A percentile compares a stretch with the other conserved stretches of the same genome.
Conservation (phyloP, 2,797 vertebrate genomes). For the Pseudochirops cupreus region DNA sequence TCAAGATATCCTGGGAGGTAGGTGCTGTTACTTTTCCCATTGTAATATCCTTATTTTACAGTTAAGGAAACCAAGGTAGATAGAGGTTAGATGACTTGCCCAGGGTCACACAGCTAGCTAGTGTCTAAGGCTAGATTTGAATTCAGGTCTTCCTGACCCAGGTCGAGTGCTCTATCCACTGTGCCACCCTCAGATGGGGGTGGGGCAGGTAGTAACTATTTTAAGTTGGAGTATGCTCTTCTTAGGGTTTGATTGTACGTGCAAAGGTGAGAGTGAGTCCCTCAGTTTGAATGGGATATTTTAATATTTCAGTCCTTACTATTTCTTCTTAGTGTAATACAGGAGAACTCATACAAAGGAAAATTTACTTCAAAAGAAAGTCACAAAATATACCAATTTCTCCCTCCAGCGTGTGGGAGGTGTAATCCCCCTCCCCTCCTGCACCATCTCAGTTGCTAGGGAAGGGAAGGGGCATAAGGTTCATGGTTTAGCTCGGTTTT, state of each 20-base stretch:
- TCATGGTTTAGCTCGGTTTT: neutral
- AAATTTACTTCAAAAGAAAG: neutral
- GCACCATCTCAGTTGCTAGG: neutral
- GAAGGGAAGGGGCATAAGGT: neutral
- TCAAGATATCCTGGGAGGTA: no score
- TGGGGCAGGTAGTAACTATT: neutral
- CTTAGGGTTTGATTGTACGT: neutral
- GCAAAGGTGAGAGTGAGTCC: neutral
- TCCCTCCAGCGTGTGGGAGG: neutral
- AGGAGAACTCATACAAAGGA: neutral
- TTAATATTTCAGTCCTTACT: neutral
- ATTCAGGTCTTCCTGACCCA: neutral
- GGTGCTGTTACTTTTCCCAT: no score
- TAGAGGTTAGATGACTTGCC: no score
- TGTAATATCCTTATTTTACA: no score
- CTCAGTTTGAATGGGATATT: neutral
- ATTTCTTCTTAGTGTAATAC: neutral
- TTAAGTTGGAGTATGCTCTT: neutral
- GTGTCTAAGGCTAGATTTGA: no score
- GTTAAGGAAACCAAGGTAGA: no score
- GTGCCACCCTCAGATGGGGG: neutral
- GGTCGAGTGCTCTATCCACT: neutral
- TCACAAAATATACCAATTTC: neutral
- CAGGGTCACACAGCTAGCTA: no score
- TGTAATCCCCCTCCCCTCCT: neutral